Evolutionary conservation across 92 coral and sea anemone genomes (phyloP).

Genomic region (Phymanthus crucifer): DNA sequence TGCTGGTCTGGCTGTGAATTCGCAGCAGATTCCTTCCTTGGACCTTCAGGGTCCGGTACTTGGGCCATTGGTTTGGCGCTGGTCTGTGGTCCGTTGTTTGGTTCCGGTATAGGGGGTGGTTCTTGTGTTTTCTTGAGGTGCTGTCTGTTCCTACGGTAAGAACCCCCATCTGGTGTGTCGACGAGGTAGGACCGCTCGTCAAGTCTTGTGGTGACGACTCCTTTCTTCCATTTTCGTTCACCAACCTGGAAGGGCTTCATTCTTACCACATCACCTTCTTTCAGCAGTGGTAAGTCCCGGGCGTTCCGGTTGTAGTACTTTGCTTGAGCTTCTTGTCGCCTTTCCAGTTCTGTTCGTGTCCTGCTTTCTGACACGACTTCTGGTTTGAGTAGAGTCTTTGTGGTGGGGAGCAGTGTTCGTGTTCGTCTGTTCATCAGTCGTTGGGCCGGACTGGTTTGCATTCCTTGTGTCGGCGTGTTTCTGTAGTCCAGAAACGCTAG

Average conservation of each 20-base stretch:
- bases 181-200: slow-evolving; percentile 39
- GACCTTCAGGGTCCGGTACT: too few species aligned
- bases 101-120: too few species aligned
- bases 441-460: neutral
- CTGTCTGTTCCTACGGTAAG: slow-evolving; percentile 26
- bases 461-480: slow-evolving; percentile 12
- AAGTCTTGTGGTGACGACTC: slow-evolving; percentile 19
- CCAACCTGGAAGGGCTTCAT: slow-evolving; percentile 42
- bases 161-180: slow-evolving; percentile 23
- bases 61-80: too few species aligned
- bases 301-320: slow-evolving; percentile 9
- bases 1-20: too few species aligned
- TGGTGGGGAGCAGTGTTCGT: neutral
- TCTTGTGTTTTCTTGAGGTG: slow-evolving; percentile 25
- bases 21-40: too few species aligned
- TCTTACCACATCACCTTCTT: slow-evolving; percentile 20
- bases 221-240: slow-evolving; percentile 33
- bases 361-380: neutral
- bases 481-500: neutral
- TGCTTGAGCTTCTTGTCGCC: slow-evolving; percentile 5
- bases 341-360: neutral
- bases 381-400: neutral
- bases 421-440: slow-evolving; percentile 12
- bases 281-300: slow-evolving; percentile 2
- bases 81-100: too few species aligned